Evolutionary conservation across 2,888 invertebrate genomes (phyloP).

Genomic region (Ommatoiulus sabulosus): DNA sequence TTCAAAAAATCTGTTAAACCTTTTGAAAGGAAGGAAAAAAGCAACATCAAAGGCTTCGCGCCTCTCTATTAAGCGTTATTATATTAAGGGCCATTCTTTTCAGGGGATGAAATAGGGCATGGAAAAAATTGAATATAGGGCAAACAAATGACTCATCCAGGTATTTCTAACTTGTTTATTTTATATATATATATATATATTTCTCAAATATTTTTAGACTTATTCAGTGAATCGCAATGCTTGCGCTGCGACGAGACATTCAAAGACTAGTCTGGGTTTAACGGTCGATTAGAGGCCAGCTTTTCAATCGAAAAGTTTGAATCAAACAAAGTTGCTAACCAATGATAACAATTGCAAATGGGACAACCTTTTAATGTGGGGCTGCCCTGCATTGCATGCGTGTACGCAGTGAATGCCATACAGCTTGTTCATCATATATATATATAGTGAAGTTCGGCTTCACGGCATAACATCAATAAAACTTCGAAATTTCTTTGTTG

Average conservation of each 20-base stretch:
- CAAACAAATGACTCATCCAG: not conserved
- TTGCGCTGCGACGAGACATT: not conserved
- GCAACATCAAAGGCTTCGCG: not conserved
- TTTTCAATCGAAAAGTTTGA: not conserved
- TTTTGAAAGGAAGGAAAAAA: not conserved
- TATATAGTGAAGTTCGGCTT: too few relatives aligned
- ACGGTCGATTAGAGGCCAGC: not conserved
- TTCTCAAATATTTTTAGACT: not conserved
- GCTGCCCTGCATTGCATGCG: not conserved
- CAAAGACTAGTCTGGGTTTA: too few relatives aligned
- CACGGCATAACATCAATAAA: too few relatives aligned
- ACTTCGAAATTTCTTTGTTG: too few relatives aligned
- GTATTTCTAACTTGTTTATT: not conserved
- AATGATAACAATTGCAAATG: not conserved
- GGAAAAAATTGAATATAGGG: not conserved
- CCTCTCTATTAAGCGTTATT: not conserved
- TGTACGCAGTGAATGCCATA: not conserved
- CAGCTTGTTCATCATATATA: too few relatives aligned
- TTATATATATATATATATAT: too few relatives aligned
- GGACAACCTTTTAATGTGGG: not conserved
- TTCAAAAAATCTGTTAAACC: not conserved
- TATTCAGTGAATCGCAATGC: not conserved
- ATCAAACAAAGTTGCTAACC: not conserved
- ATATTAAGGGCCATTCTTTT: not conserved
- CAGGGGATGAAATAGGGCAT: not conserved